Evolutionary conservation across 2,888 invertebrate species (phyloP).

Genomic region (Mythimna vitellina): DNA sequence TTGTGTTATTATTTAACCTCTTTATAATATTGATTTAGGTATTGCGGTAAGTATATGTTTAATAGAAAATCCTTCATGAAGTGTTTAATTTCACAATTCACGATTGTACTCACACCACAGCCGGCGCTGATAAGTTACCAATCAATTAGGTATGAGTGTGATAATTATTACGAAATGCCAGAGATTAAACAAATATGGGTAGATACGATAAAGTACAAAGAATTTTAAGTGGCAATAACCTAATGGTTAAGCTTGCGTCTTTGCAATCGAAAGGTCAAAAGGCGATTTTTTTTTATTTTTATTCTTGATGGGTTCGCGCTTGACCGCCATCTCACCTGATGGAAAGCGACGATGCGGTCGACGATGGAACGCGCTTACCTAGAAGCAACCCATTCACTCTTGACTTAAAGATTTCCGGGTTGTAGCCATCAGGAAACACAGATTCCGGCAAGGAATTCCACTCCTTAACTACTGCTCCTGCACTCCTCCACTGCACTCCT

Average conservation of each 20-base stretch:
- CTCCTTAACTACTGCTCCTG: no score
- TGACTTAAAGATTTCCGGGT: no score
- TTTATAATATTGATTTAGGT: not conserved
- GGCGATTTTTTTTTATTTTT: no score
- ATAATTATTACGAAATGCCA: slow-evolving; percentile 14
- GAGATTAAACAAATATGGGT: slow-evolving; percentile 9
- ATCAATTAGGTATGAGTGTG: slow-evolving; percentile 22
- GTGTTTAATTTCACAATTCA: slow-evolving; percentile 2
- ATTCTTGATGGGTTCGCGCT: no score
- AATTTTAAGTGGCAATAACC: slow-evolving; percentile 2
- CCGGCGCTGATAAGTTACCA: slow-evolving; percentile 22
- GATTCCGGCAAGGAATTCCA: no score
- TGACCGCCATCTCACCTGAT: no score
- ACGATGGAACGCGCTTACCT: no score
- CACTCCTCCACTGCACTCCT: no score
- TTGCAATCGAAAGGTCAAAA: slow-evolving; percentile 1
- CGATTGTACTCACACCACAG: not conserved
- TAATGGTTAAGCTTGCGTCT: not conserved
- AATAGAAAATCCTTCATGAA: no score
- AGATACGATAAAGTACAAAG: not conserved
- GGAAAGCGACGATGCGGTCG: no score
- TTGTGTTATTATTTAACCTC: not conserved
- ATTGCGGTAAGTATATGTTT: not conserved
- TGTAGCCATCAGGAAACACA: no score
- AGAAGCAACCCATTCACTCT: no score